These are phyloP conservation scores for Sinocyclocheilus rhinocerous DNA, from an alignment of 2,113 vertebrate species.

Conservation along the genomic window DNA sequence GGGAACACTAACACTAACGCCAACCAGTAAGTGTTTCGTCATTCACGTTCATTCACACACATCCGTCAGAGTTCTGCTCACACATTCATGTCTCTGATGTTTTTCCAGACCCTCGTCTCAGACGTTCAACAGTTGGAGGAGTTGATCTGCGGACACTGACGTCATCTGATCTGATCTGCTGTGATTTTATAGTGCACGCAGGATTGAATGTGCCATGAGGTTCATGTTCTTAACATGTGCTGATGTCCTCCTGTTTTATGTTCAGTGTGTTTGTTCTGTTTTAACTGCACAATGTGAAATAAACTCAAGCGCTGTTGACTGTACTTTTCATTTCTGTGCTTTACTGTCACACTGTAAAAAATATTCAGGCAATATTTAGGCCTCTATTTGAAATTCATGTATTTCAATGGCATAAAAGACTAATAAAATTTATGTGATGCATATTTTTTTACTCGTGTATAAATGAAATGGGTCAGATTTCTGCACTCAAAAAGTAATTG, in stretches of 20 bases:
- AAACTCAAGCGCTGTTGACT: background rate
- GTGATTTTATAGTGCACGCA: background rate
- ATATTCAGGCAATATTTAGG: too few relatives aligned
- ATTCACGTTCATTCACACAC: too few relatives aligned
- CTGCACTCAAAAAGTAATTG: too few relatives aligned
- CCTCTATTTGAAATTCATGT: too few relatives aligned
- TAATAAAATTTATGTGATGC: too few relatives aligned
- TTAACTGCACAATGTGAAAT: constrained; percentile 1
- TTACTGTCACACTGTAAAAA: background rate
- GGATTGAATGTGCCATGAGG: background rate
- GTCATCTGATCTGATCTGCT: background rate
- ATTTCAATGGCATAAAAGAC: too few relatives aligned
- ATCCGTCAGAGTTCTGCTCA: background rate
- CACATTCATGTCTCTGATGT: background rate
- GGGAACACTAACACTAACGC: constrained; percentile 70
- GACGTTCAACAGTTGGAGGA: constrained; percentile 76
- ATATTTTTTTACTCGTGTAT: too few relatives aligned
- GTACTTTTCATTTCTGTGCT: background rate
- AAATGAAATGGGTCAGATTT: too few relatives aligned
- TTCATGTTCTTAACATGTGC: background rate
- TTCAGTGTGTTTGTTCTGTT: background rate
- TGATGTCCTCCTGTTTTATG: background rate
- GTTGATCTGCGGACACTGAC: constrained; percentile 63
- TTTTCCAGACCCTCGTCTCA: constrained; percentile 71
- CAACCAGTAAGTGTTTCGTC: constrained; percentile 76